Evolutionary conservation across 2,888 invertebrate species (phyloP), one percentile per base, ranked within the genome.

Genomic region (Arge pagana): DNA sequence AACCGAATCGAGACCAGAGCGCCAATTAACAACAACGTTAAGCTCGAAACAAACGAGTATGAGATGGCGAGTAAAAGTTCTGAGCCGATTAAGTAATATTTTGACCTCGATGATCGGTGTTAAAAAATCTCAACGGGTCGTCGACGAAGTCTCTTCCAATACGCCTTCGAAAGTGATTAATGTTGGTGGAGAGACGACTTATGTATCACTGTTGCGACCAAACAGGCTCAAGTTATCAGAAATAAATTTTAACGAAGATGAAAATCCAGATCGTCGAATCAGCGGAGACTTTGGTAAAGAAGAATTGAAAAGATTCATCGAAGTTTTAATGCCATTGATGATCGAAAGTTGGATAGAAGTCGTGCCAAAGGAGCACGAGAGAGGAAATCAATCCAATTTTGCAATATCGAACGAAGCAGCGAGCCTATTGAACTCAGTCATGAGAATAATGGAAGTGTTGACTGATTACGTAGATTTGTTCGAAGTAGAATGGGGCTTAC

Each of bases 311-410:
- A 80, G 80, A 42, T 88, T 90, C 70, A 79, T 87, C 23, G 79
- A 83, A 54, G 83, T 84, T 26, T 77, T 93, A 37, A 80, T 93
- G 77, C 90, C 93, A 1, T 77, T 94, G 18, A 79, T 94, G 50
- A 82, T 88, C 70, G 91, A 93, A 71, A 88, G 89, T 42, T 94
- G 93, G 92, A 73, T 90, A 18, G 94, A 94, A 80, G 87, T 87
- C 10, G 80, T 84, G 40, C 86, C 89, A 1, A 71, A 69, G 21
- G 76, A 74, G 21, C 62, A 71, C 21, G 55, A 53, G 13, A 71
- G 72, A n/a, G 72, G 73, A 56, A 77, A 76, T 56, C 23, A 35
- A 35, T 75, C 78, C 49, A 80, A 81, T 65, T 78, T 78, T 55
- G 71, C 82, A 26, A 76, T 89, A 13, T 81, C 76, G 56, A 80